Percentiles rank a stretch among this genome's conserved stretches.
These are phyloP conservation scores for Xyrauchen texanus DNA, from an alignment of 2,113 vertebrate species.

Conservation along the genomic window DNA sequence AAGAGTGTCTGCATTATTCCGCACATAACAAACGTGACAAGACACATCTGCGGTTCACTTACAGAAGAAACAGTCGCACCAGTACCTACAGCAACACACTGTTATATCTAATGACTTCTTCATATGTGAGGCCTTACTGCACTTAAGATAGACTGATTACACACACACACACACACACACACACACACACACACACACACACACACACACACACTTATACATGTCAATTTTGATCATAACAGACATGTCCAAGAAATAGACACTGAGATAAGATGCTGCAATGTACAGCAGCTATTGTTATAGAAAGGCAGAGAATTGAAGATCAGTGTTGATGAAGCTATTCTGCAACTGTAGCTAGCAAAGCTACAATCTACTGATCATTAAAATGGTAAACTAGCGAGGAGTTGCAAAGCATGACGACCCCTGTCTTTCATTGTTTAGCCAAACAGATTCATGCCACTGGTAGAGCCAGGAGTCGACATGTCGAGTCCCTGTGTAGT, in stretches of 20 bases:
- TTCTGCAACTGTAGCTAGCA: too few relatives aligned
- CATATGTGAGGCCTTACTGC: slow-evolving; percentile 49
- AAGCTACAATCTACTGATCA: too few relatives aligned
- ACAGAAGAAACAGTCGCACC: slow-evolving; percentile 64
- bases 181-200: too few relatives aligned
- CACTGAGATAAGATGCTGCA: slow-evolving; percentile 65
- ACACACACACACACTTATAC: slow-evolving; percentile 61
- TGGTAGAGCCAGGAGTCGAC: too few relatives aligned
- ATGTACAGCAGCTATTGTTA: slow-evolving; percentile 60
- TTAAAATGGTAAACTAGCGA: too few relatives aligned
- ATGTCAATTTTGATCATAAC: slow-evolving; percentile 65
- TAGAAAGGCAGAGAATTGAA: neutral
- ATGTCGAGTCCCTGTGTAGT: too few relatives aligned
- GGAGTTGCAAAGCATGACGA: too few relatives aligned
- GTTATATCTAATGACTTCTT: slow-evolving; percentile 60
- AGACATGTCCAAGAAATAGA: slow-evolving; percentile 64
- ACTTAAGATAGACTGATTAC: slow-evolving; percentile 31
- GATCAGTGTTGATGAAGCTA: too few relatives aligned
- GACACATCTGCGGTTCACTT: slow-evolving; percentile 66
- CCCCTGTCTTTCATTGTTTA: too few relatives aligned
- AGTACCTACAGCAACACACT: slow-evolving; percentile 65
- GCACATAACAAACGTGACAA: slow-evolving; percentile 58
- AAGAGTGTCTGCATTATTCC: slow-evolving; percentile 56
- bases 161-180: slow-evolving; percentile 60
- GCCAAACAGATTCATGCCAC: too few relatives aligned